Evolutionary conservation across 2,888 invertebrate species (phyloP).

Genomic region (Dicranocentrus wangi): DNA sequence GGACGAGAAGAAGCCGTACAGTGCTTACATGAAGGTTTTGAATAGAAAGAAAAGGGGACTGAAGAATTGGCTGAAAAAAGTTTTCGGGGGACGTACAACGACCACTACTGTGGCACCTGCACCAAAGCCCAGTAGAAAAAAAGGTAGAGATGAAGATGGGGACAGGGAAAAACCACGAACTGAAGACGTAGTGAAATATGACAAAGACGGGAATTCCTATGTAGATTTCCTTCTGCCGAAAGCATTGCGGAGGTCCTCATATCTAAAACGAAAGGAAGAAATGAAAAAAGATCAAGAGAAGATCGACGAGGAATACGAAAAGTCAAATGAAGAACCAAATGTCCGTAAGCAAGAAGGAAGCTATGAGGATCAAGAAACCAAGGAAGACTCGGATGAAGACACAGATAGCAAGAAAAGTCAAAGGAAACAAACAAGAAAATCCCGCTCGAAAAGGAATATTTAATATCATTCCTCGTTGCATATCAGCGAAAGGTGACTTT

Average conservation of each 20-base stretch:
- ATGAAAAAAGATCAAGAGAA: not conserved
- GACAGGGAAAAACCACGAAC: not conserved
- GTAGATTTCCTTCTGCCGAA: conserved; percentile 38
- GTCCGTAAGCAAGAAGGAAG: too few species aligned
- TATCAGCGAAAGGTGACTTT: too few species aligned
- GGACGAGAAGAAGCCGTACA: not conserved
- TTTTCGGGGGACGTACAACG: conserved; percentile 27
- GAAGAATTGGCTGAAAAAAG: conserved; percentile 53
- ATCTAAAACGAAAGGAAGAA: conserved; percentile 20
- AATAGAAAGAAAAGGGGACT: conserved; percentile 43
- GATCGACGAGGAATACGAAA: conserved; percentile 3
- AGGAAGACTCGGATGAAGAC: too few species aligned
- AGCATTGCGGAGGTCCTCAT: conserved; percentile 28
- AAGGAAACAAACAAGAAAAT: too few species aligned
- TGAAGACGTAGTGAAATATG: not conserved
- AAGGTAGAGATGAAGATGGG: not conserved
- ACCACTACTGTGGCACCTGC: not conserved
- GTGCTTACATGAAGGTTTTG: conserved; percentile 39
- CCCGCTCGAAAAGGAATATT: too few species aligned
- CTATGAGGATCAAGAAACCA: too few species aligned
- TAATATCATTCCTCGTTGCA: too few species aligned
- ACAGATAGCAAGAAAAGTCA: too few species aligned
- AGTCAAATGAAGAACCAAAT: conserved; percentile 13
- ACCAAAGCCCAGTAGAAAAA: not conserved
- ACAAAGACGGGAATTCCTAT: conserved; percentile 34